Evolutionary conservation across 2,888 invertebrate species (phyloP).

Genomic region (Habrosyne pyritoides): DNA sequence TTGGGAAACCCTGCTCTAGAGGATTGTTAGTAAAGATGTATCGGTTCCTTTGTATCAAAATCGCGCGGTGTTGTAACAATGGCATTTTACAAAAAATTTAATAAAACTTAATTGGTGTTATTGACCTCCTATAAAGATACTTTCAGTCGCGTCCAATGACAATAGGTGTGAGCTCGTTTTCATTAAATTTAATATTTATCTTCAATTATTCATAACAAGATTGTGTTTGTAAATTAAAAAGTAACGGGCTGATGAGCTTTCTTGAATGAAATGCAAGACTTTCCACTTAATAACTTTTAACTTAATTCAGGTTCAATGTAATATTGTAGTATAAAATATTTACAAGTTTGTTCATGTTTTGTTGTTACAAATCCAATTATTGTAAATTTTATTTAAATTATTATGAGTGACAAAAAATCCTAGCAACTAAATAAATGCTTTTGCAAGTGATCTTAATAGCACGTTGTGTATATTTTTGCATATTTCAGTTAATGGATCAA

Average conservation of each 20-base stretch:
- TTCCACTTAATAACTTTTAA: not conserved
- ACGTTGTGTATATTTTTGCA: not conserved
- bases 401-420: not conserved
- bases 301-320: not conserved
- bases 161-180: not conserved
- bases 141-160: not conserved
- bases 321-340: not conserved
- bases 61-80: not conserved
- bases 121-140: not conserved
- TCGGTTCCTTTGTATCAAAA: not conserved
- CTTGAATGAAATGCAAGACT: not conserved
- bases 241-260: slow-evolving; percentile 1
- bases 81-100: not conserved
- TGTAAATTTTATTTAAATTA: not conserved
- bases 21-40: too few species aligned
- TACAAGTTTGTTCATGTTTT: not conserved
- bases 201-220: not conserved
- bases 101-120: not conserved
- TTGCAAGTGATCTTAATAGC: not conserved
- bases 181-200: not conserved
- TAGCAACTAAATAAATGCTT: not conserved
- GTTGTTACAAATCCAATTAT: not conserved
- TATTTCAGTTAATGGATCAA: not conserved
- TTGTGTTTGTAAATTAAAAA: not conserved
- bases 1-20: too few species aligned